These are phyloP conservation scores for Dicrurus megarhynchus DNA, from an alignment of 2,113 vertebrate species.

Conservation along the genomic window DNA sequence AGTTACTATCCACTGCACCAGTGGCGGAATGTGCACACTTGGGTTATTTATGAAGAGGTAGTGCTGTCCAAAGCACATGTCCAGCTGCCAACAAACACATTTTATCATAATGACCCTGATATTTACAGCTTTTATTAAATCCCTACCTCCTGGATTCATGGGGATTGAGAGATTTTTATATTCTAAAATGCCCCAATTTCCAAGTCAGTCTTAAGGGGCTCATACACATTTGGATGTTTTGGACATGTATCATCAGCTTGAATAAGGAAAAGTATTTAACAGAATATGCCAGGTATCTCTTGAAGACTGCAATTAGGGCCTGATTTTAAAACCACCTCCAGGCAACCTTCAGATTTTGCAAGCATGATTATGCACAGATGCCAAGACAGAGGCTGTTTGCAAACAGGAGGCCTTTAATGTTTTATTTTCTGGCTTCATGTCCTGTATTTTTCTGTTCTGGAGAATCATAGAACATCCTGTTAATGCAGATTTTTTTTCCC, in stretches of 20 bases:
- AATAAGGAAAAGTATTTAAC: background rate
- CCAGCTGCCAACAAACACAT: background rate
- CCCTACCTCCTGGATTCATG: background rate
- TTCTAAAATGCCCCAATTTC: background rate
- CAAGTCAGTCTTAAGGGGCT: background rate
- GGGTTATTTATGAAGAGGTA: background rate
- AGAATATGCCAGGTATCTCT: background rate
- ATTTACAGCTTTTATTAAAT: slow-evolving; percentile 16
- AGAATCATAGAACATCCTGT: background rate
- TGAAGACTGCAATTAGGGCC: background rate
- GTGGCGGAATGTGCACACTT: background rate
- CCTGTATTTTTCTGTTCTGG: background rate
- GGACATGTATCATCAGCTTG: background rate
- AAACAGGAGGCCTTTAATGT: background rate
- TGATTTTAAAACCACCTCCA: background rate
- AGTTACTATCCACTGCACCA: background rate
- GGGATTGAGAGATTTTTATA: background rate
- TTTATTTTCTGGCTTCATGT: background rate
- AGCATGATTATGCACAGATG: background rate
- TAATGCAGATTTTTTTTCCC: background rate
- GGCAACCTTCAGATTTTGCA: background rate
- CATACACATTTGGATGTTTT: background rate
- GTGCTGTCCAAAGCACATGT: background rate
- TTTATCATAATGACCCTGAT: background rate
- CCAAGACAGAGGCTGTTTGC: background rate